Evolutionary conservation across 1,140 invertebrate genomes (phyloP), one percentile per base, ranked within the genome.

Genomic region (Procambarus virginalis): DNA sequence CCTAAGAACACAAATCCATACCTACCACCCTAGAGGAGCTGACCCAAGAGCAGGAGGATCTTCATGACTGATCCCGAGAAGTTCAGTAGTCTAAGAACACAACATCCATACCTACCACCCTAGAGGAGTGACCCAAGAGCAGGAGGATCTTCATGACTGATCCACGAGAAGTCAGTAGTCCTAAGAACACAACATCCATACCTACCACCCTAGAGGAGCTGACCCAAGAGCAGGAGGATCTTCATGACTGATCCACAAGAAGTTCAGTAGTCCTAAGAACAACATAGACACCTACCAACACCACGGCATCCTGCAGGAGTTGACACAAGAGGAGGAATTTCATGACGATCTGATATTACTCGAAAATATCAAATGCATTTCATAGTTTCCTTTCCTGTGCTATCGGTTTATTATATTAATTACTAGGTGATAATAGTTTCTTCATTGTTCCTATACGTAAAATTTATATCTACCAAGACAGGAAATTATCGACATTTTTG

Each of bases 1-100:
- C 55, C 55, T n/a, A 55, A 68, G 34, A 17, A 79, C 75, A 2
- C 22, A 80, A 14, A 86, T 86, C 76, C 60, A 80, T 51, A 22
- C 12, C 55, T 12, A 58, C 55, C 12, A 58, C 34, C 34, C 34
- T 34, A 34, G 0, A 34, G 34, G 34, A 34, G 34, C 34, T 64
- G 22, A 34, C 14, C 1, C 14, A 34, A 45, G 58, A 49, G 34
- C 5, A 10, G 79, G 58, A 34, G 58, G 17, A 34, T 51, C 58
- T 48, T 49, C 17, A n/a, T 51, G 45, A n/a, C 45, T 17, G n/a
- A 12, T 34, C 34, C 34, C 34, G 34, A 34, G 0, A 0, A 34
- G 1, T 34, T 34, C 34, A 34, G 34, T 34, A 34, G 34, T 34
- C 34, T 34, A 34, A 34, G 34, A 58, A 4, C 1, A 48, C 14